Evolutionary conservation across 2,888 invertebrate species (phyloP).

Genomic region (Anarsia innoxiella): DNA sequence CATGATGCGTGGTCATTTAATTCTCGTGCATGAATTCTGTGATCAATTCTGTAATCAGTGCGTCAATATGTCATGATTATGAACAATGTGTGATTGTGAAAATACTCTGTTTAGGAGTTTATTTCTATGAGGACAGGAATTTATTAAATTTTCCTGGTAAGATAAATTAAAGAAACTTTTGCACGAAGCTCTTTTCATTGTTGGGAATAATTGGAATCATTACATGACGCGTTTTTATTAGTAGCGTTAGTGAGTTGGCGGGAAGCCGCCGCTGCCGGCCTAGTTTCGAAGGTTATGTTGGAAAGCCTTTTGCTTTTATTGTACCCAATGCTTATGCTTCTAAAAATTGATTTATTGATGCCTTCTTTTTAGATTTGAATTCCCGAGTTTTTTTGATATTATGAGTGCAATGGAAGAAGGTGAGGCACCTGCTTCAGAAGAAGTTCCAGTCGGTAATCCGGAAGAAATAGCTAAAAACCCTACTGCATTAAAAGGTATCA

Average conservation of each 20-base stretch:
- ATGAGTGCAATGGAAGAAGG: slow-evolving; percentile 63
- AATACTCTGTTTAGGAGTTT: too few relatives aligned
- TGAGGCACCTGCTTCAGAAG: slow-evolving; percentile 40
- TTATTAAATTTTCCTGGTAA: too few relatives aligned
- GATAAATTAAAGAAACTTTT: too few relatives aligned
- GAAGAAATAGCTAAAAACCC: slow-evolving; percentile 79
- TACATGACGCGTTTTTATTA: neutral
- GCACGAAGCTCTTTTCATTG: too few relatives aligned
- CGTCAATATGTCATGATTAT: too few relatives aligned
- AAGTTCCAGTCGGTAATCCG: slow-evolving; percentile 67
- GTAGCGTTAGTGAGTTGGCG: slow-evolving; percentile 26
- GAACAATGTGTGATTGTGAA: too few relatives aligned
- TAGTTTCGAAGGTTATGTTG: slow-evolving; percentile 21
- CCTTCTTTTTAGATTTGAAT: too few relatives aligned
- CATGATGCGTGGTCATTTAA: too few relatives aligned
- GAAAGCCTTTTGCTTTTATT: neutral
- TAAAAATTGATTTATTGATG: too few relatives aligned
- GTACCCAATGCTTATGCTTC: neutral
- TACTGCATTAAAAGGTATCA: slow-evolving; percentile 77
- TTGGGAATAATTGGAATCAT: neutral
- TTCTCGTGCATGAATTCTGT: too few relatives aligned
- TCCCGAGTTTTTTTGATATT: slow-evolving; percentile 15
- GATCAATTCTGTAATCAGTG: too few relatives aligned
- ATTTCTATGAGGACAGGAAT: too few relatives aligned
- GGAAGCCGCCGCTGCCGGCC: slow-evolving; percentile 29